Evolutionary conservation across 2,797 vertebrate species (phyloP), one percentile per base, ranked within the genome.

Genomic region (Pangasius krempfi): DNA sequence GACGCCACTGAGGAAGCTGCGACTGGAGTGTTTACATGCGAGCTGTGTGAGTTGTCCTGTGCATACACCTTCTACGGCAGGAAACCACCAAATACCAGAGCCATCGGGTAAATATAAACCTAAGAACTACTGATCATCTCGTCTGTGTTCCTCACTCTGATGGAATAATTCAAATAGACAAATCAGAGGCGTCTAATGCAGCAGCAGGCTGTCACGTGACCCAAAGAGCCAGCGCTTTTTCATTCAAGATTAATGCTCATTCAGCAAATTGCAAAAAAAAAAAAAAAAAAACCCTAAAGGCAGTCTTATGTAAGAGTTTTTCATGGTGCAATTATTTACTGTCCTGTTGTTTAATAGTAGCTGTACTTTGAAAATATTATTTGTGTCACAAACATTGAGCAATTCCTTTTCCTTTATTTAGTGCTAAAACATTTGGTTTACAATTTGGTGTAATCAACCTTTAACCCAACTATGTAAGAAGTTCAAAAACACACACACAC

Each of bases 31-130:
- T 98, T 99, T 87, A 92, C 89, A 0, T 99, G 97, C 85, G 94
- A 96, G 44, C 88, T 97, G 0, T 99, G 98, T 90, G 95, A 93
- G 76, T 91, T 99, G 80, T 93, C 92, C 0, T 95, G 93, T 54
- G 95, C 95, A 0, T 98, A 96, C 82, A 96, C 89, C 0, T 97
- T 97, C 86, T 95, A 95, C 70, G 97, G 98, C 1, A 95, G 96
- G 92, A 98, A 96, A 88, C 97, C 98, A 33, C 97, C 97, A 0
- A 95, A 97, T 90, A 94, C 96, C 40, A 92, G 91, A 91, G 97
- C 94, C 0, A 91, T 98, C 44, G 89, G 97, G 98, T 98, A 93
- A 97, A 97, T 98, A 89, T 7, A 25, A 54, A 82, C 47, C 44
- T 0, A 60, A 58, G 2, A 37, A 1, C 13, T 27, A 8, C 7